phyloP scores from a whole-genome alignment of 2,797 vertebrate genomes.

The Scomberomorus guttatus region DNA sequence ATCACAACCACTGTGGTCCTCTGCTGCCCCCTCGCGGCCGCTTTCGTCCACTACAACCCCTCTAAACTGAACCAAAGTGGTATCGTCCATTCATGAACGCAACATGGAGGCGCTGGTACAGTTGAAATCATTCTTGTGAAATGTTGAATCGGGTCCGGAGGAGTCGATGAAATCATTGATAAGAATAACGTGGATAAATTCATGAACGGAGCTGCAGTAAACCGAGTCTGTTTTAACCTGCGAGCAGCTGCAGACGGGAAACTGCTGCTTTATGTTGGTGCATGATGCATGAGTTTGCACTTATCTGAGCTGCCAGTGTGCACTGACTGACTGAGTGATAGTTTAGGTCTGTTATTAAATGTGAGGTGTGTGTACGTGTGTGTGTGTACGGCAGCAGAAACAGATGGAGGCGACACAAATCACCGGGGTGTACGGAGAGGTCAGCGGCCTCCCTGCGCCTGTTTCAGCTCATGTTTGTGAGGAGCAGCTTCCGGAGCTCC shows the following conservation, averaged over 20 bases:
- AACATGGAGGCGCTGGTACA: slow-evolving; percentile 63
- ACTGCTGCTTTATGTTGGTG: background rate
- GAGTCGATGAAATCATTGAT: background rate
- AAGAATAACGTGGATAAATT: background rate
- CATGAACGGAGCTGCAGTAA: background rate
- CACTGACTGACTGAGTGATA: background rate
- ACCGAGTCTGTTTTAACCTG: background rate
- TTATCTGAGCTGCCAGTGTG: background rate
- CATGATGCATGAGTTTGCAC: background rate
- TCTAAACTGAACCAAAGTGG: slow-evolving; percentile 22
- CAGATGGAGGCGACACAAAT: slow-evolving; percentile 68
- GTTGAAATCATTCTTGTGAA: background rate
- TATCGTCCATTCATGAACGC: slow-evolving; percentile 49
- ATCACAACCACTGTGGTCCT: background rate
- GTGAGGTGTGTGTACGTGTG: slow-evolving; percentile 1
- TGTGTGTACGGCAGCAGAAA: background rate
- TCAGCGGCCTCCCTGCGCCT: slow-evolving; percentile 70
- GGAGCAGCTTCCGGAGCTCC: slow-evolving; percentile 44
- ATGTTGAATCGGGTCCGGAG: background rate
- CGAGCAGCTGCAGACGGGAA: background rate
- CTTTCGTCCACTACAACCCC: slow-evolving; percentile 17
- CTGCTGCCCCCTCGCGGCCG: slow-evolving; percentile 12
- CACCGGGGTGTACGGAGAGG: slow-evolving; percentile 68
- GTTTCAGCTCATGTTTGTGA: slow-evolving; percentile 70
- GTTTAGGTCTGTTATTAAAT: background rate